Evolutionary conservation across 2,888 invertebrate species (phyloP).

Genomic region (Azorinus chamasolen): DNA sequence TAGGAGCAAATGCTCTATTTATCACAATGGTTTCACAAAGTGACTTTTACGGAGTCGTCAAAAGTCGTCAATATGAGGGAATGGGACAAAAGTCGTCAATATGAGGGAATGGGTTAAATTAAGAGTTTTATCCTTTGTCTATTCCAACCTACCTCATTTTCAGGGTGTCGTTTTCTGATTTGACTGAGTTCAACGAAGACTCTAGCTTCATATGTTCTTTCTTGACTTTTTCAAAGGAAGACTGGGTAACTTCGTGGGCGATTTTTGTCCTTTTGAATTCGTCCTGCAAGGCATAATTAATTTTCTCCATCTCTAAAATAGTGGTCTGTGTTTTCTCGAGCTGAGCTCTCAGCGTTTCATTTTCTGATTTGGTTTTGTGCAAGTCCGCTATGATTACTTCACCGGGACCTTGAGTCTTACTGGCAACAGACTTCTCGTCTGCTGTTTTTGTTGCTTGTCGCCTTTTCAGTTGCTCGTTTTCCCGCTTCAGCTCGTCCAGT

Average conservation of each 20-base stretch:
- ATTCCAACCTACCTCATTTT: constrained; percentile 74
- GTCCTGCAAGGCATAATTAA: constrained; percentile 72
- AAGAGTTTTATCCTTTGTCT: too few species aligned
- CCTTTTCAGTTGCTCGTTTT: constrained; percentile 78
- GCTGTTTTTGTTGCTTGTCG: constrained; percentile 68
- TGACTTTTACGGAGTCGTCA: too few species aligned
- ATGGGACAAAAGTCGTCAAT: too few species aligned
- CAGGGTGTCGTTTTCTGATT: constrained; percentile 76
- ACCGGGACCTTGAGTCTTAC: constrained; percentile 74
- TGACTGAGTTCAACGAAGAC: constrained; percentile 67
- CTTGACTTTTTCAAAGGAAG: constrained; percentile 75
- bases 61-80: too few species aligned
- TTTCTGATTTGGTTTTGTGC: constrained; percentile 74
- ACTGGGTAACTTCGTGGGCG: constrained; percentile 77
- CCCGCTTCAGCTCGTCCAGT: constrained; percentile 81
- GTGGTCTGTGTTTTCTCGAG: constrained; percentile 74
- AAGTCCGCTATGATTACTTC: constrained; percentile 77
- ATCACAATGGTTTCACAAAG: too few species aligned
- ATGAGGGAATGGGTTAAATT: too few species aligned
- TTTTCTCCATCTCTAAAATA: constrained; percentile 74
- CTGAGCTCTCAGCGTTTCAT: constrained; percentile 70
- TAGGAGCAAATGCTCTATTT: too few species aligned
- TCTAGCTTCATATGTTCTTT: constrained; percentile 77
- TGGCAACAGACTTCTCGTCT: constrained; percentile 64
- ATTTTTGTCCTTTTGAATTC: constrained; percentile 78